Percentiles rank a stretch among this genome's conserved stretches.
Evolutionary conservation across 2,888 invertebrate species (phyloP).

Genomic region (Ashinkailepas kermadecensis): DNA sequence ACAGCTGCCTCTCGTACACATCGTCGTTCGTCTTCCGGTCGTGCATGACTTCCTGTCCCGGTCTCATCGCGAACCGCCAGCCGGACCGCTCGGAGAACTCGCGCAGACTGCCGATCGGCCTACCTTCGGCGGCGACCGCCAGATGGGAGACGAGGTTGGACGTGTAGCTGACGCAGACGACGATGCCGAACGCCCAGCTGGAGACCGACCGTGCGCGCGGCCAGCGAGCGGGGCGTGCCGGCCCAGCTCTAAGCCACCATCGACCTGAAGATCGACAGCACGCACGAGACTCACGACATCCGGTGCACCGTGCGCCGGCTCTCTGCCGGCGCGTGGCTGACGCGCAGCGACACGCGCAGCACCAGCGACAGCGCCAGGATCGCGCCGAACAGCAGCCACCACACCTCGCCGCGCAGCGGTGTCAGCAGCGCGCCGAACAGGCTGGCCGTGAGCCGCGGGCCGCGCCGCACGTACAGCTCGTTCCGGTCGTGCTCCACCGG

Average conservation of each 20-base stretch:
- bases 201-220: neutral
- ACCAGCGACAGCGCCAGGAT: neutral
- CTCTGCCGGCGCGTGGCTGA: neutral
- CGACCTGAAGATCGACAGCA: neutral
- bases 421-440: neutral
- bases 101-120: too few species aligned
- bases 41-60: too few species aligned
- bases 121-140: too few species aligned
- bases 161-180: neutral
- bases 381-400: neutral
- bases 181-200: neutral
- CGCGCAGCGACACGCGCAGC: neutral
- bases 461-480: neutral
- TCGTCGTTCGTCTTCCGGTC: too few species aligned
- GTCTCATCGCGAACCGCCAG: neutral
- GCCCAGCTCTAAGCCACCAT: neutral
- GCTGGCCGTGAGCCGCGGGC: neutral
- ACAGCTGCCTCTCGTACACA: too few species aligned
- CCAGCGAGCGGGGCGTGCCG: neutral
- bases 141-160: too few species aligned
- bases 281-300: neutral
- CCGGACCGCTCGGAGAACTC: neutral
- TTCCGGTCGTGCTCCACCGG: neutral
- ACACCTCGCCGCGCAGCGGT: neutral
- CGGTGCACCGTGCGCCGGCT: neutral